Evolutionary conservation across 2,888 invertebrate genomes (phyloP), one percentile per base, ranked within the genome.

Genomic region (Amphipoea lucens): DNA sequence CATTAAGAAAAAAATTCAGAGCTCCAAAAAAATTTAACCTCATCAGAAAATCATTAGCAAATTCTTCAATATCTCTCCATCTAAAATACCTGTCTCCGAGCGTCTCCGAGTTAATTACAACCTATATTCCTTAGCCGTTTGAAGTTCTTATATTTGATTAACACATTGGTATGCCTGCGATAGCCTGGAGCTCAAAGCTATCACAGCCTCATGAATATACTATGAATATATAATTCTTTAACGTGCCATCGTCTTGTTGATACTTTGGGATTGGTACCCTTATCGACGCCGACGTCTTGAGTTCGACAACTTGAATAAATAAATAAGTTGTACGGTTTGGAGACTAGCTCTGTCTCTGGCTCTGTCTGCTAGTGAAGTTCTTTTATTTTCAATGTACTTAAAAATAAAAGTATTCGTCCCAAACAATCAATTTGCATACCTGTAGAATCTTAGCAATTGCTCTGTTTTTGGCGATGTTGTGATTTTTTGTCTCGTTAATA

Each of bases 141-240:
- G 74, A 81, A 81, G 76, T 84, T 84, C 51, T 85, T 87, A 87
- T 76, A 87, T 88, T 81, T 86, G 81, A 87, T 87, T 78, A 87
- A 78, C 78, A 74, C 76, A 89, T 87, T 66, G 74, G 84, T 81
- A 87, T 85, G 87, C 81, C 67, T 63, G 81, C 71, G 80, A 85
- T 70, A 65, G 66, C 68, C 63, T 54, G 78, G 29, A 75, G 74
- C 81, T 81, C 88, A 66, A 78, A 79, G 80, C 80, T 73, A 83
- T 85, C 88, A 79, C 68, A 36, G 62, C 14, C 77, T 88, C 85
- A 88, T 87, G 85, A 87, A 87, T 87, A 87, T 82, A 72, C 86
- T 74, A 87, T 86, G 86, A 87, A 86, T 87, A 84, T 85, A 87
- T 89, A 87, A 88, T 87, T 84, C 74, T 87, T 81, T 81, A 84